Base-by-base conservation (phyloP, 2,888 invertebrate species). In the Amblyjoppa proteus region DNA sequence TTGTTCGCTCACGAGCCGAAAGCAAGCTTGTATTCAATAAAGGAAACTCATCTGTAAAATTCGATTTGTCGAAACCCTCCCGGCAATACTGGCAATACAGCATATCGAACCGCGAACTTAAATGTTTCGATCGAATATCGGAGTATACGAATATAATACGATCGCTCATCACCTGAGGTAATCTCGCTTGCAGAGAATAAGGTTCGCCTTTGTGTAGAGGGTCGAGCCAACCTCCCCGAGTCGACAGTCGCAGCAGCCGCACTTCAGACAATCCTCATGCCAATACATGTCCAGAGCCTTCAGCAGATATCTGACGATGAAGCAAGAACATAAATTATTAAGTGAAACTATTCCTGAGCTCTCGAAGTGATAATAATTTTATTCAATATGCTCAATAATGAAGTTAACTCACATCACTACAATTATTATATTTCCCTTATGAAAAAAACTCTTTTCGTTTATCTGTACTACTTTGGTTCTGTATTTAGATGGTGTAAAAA, bases 211-310 rank as follows among this genome's bases (percentile, higher is more conserved):
- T 90, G 97, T 97, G 95, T 97, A 98, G 74, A 98, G 95, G 88
- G 98, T 98, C 79, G 98, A 97, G 87, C 98, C 98, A 58, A 98
- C 98, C 94, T 98, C 98, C 1, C 98, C 98, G n/a, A 98, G 96
- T 75, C 98, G 95, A 94, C 98, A 98, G 94, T 98, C 98, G 93
- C 98, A 98, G 94, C 98, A 98, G 84, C 98, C 97, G 92, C 98
- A 98, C 93, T 98, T 98, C 88, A 98, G 96, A 92, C 98, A 98
- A 94, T 98, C 98, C 91, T 98, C 98, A 95, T 98, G 98, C 98
- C 98, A 98, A 94, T 96, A 97, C 93, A 98, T 95, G 93, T 98
- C 98, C 94, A 98, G 95, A 0, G 98, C 98, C 93, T 97, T 97
- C 89, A 98, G 95, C 66, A 98, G 96, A 87, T 93, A 95, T 92